Percentiles rank a stretch among this genome's conserved stretches.
Evolutionary conservation across 2,797 vertebrate genomes (phyloP).

Genomic region (Corythornis leucogaster): DNA sequence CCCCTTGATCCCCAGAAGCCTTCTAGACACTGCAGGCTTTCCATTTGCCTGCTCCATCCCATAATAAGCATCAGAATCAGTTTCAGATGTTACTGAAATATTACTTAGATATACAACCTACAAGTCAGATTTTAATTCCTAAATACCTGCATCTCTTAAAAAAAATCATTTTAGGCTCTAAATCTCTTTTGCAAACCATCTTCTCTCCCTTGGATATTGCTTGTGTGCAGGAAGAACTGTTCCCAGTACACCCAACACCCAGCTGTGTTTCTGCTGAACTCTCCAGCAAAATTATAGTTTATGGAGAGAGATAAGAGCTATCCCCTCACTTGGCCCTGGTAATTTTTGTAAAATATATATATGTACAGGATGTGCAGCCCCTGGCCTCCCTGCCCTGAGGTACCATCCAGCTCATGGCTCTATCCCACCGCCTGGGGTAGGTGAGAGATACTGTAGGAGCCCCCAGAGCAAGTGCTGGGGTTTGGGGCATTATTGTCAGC

Average conservation of each 20-base stretch:
- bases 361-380: background rate
- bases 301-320: background rate
- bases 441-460: background rate
- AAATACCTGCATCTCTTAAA: background rate
- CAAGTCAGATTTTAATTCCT: background rate
- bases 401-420: background rate
- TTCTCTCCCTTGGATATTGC: background rate
- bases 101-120: background rate
- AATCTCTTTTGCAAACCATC: background rate
- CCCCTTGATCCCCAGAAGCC: background rate
- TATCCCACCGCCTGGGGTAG: rapidly evolving
- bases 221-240: background rate
- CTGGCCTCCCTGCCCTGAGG: background rate
- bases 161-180: background rate
- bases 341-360: background rate
- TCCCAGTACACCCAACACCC: background rate
- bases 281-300: background rate
- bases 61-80: background rate
- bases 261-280: background rate
- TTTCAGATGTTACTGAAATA: background rate
- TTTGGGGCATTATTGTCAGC: background rate
- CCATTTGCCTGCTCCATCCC: background rate
- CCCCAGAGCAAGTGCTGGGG: background rate
- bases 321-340: background rate
- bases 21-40: background rate